phyloP scores from a whole-genome alignment of 2,888 invertebrate species.

The Smittia sp. region DNA sequence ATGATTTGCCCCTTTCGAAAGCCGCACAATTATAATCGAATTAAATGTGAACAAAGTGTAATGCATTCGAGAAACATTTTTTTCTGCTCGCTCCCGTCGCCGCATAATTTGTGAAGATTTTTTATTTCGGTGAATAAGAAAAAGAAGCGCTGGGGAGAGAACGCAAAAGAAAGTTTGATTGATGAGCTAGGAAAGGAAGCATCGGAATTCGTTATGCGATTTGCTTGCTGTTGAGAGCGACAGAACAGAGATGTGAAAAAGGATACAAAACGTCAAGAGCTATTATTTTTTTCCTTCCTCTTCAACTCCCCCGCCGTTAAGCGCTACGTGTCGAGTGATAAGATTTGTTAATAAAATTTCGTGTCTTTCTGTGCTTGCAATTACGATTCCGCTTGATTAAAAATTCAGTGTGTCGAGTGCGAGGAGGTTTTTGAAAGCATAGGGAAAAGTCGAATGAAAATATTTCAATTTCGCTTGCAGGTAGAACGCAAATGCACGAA shows the following conservation, averaged over 20 bases:
- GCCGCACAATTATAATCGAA: slow-evolving; percentile 7
- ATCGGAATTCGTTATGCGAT: slow-evolving; percentile 28
- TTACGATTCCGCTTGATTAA: slow-evolving; percentile 21
- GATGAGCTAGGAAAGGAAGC: slow-evolving; percentile 24
- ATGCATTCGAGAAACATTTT: slow-evolving; percentile 8
- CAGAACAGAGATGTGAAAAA: slow-evolving; percentile 1
- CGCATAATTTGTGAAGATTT: slow-evolving; percentile 6
- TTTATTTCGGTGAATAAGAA: not conserved
- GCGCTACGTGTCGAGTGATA: not conserved
- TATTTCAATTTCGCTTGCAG: too few relatives aligned
- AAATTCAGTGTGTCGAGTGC: not conserved
- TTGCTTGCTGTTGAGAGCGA: not conserved
- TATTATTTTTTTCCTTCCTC: slow-evolving; percentile 25
- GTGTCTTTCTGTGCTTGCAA: slow-evolving; percentile 1
- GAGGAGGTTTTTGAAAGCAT: not conserved
- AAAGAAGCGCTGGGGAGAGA: not conserved
- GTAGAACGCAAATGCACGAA: too few relatives aligned
- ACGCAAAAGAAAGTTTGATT: slow-evolving; percentile 13
- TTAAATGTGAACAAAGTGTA: slow-evolving; percentile 3
- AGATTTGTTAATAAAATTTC: not conserved
- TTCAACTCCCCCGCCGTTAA: slow-evolving; percentile 10
- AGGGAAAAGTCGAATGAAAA: too few relatives aligned
- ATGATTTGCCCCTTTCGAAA: not conserved
- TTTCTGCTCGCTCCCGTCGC: not conserved
- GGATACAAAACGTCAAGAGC: slow-evolving; percentile 34